Conservation (phyloP, 1,140 invertebrate genomes). For the Manduca sexta region DNA sequence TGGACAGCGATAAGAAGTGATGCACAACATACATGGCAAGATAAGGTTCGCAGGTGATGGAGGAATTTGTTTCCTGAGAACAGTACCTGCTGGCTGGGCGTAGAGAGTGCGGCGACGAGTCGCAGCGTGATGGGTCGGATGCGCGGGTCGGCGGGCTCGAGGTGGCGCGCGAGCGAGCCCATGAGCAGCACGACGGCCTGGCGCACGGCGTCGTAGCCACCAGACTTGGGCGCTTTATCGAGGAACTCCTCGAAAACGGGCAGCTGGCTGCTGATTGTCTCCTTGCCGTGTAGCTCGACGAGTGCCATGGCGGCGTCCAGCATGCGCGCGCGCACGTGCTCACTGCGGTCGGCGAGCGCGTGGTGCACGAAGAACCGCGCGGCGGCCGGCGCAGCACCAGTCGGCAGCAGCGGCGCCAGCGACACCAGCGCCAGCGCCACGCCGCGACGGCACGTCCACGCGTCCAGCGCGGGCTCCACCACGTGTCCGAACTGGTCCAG, state of each 20-base stretch:
- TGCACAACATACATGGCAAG: neutral
- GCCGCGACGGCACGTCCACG: slow-evolving; percentile 91
- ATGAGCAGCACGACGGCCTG: slow-evolving; percentile 98
- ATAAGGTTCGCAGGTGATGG: neutral
- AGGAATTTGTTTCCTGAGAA: neutral
- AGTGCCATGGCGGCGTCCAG: slow-evolving; percentile 92
- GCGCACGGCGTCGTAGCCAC: slow-evolving; percentile 93
- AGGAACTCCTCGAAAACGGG: slow-evolving; percentile 94
- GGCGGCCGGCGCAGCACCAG: slow-evolving; percentile 79
- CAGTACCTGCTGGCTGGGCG: slow-evolving; percentile 94
- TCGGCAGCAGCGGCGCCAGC: slow-evolving; percentile 79
- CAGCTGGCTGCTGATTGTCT: slow-evolving; percentile 82
- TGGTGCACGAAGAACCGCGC: slow-evolving; percentile 90
- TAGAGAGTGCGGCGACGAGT: slow-evolving; percentile 92
- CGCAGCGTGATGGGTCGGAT: slow-evolving; percentile 94
- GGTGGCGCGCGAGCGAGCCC: slow-evolving; percentile 95
- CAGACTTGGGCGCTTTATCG: slow-evolving; percentile 91
- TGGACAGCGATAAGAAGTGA: neutral
- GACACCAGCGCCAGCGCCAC: slow-evolving; percentile 87
- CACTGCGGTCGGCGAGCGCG: slow-evolving; percentile 89
- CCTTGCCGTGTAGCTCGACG: slow-evolving; percentile 94
- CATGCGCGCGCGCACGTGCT: slow-evolving; percentile 91
- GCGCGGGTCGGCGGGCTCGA: slow-evolving; percentile 91
- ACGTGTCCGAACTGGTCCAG: slow-evolving; percentile 94
- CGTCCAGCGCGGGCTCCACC: slow-evolving; percentile 87